A percentile compares a stretch with the other conserved stretches of the same genome.
Conservation (phyloP, 2,113 vertebrate species). For the Peromyscus californicus region DNA sequence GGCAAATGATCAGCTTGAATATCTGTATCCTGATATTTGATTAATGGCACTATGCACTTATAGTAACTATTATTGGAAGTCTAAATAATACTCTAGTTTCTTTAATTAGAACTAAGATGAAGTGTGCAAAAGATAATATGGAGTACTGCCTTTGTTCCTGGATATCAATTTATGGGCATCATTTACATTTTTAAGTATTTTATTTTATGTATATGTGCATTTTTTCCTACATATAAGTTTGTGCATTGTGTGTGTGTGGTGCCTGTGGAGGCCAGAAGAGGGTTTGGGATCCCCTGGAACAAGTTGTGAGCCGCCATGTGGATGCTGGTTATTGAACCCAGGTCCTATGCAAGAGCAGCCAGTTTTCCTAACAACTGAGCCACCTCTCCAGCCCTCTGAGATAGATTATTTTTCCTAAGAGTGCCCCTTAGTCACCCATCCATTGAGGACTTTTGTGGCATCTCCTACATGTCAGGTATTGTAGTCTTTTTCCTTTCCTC, state of each 20-base stretch:
- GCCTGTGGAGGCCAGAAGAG: background rate
- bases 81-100: background rate
- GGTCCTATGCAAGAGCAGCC: background rate
- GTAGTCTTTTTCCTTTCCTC: background rate
- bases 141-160: background rate
- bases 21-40: conserved; percentile 53
- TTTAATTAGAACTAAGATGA: background rate
- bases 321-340: background rate
- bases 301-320: background rate
- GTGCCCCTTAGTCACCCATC: background rate
- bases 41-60: background rate
- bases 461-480: background rate
- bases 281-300: background rate
- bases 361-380: background rate
- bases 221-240: background rate
- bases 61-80: conserved; percentile 22
- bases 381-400: background rate
- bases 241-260: background rate
- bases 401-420: conserved; percentile 1
- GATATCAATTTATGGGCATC: background rate
- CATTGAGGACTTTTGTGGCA: background rate
- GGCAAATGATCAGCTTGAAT: background rate
- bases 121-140: background rate
- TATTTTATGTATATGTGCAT: background rate
- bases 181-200: conserved; percentile 18